Percentiles rank a stretch among this genome's conserved stretches.
Conservation (phyloP, 1,140 invertebrate genomes). For the Eubasilissa regina region DNA sequence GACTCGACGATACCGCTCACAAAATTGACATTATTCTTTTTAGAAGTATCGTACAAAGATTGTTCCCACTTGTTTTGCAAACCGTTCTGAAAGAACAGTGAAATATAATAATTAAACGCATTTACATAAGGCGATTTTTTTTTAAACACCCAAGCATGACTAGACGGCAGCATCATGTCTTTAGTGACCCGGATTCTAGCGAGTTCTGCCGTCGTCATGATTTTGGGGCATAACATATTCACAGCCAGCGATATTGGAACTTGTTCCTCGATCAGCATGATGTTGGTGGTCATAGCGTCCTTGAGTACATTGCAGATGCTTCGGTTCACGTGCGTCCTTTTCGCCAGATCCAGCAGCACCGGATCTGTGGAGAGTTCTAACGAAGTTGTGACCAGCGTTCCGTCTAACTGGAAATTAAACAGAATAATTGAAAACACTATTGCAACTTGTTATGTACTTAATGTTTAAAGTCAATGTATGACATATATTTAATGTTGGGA, state of each 20-base stretch:
- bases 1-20: conserved; percentile 1
- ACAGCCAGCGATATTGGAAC: conserved; percentile 10
- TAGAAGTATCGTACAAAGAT: not conserved
- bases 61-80: conserved; percentile 39
- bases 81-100: conserved; percentile 41
- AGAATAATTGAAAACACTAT: not conserved
- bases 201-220: conserved; percentile 5
- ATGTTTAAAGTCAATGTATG: too few species aligned
- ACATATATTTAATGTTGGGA: too few species aligned
- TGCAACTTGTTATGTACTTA: too few species aligned
- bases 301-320: conserved; percentile 46
- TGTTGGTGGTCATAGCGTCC: conserved; percentile 12
- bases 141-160: conserved; percentile 49
- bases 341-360: conserved; percentile 13
- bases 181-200: conserved; percentile 42
- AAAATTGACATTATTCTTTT: conserved; percentile 28
- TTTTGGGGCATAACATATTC: conserved; percentile 40
- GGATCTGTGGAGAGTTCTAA: conserved; percentile 41
- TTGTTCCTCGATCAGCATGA: conserved; percentile 49
- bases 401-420: conserved; percentile 48
- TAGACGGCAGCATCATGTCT: conserved; percentile 41
- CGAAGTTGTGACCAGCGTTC: conserved; percentile 23
- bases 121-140: conserved; percentile 49
- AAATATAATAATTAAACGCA: conserved; percentile 40
- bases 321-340: conserved; percentile 39